Conservation (phyloP, 1,140 invertebrate species). For the Tetramorium alpestre region DNA sequence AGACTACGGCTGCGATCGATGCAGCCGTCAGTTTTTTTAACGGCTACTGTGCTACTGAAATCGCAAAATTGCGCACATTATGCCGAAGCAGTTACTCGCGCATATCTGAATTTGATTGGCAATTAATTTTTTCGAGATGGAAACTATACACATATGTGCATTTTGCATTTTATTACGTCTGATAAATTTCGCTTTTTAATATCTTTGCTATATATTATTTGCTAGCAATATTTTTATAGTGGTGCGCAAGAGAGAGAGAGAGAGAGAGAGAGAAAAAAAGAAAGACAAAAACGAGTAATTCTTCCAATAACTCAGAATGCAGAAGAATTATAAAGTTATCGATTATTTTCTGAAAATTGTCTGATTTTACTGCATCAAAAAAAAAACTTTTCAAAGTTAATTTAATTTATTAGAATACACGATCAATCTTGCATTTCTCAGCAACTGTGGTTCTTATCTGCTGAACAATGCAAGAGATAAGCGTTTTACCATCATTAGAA, state of each 20-base stretch:
- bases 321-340: not conserved
- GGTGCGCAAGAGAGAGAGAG: no score
- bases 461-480: not conserved
- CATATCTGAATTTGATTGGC: constrained; percentile 33
- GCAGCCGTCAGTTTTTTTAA: constrained; percentile 38
- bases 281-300: not conserved
- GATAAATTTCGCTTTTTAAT: constrained; percentile 27
- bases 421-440: not conserved
- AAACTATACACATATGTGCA: not conserved
- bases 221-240: constrained; percentile 20
- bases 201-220: not conserved
- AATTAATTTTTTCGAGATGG: constrained; percentile 31
- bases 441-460: not conserved
- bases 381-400: not conserved
- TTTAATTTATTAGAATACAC: not conserved
- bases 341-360: not conserved
- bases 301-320: not conserved
- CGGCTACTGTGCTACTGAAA: constrained; percentile 2
- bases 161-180: constrained; percentile 22
- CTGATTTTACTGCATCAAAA: not conserved
- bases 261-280: not conserved
- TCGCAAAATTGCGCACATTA: constrained; percentile 30
- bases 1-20: constrained; percentile 22
- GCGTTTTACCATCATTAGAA: not conserved
- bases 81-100: not conserved